phyloP scores from a whole-genome alignment of 2,797 vertebrate species.

The Sebastes minor region DNA sequence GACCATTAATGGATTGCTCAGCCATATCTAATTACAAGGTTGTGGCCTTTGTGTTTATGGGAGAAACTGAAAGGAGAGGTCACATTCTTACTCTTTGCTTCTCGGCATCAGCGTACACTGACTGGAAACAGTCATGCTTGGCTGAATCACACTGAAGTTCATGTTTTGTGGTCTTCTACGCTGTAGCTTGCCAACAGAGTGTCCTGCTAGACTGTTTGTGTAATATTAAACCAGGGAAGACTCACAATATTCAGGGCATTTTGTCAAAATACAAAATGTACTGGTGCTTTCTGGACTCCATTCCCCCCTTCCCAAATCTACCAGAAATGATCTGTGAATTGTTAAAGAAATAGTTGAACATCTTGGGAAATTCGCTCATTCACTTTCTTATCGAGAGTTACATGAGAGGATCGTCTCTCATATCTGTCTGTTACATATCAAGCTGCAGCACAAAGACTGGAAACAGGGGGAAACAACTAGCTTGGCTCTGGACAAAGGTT shows the following conservation, averaged over 20 bases:
- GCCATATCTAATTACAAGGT: slow-evolving; percentile 45
- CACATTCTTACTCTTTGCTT: background rate
- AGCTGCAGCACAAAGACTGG: background rate
- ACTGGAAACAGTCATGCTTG: background rate
- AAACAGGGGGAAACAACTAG: background rate
- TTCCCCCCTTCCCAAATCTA: too few relatives aligned
- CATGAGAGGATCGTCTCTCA: too few relatives aligned
- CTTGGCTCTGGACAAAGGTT: background rate
- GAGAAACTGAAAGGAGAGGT: slow-evolving; percentile 18
- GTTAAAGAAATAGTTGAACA: background rate
- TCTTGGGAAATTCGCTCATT: background rate
- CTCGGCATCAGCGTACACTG: background rate
- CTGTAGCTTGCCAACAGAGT: background rate
- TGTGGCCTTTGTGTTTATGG: slow-evolving; percentile 33
- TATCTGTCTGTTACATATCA: background rate
- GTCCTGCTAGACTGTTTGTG: background rate
- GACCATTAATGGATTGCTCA: slow-evolving; percentile 33
- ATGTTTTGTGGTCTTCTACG: background rate
- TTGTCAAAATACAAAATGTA: background rate
- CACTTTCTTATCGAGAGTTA: background rate
- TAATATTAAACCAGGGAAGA: background rate
- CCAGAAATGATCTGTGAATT: background rate
- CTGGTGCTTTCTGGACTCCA: background rate
- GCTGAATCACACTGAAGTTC: background rate
- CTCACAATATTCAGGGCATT: background rate